These are phyloP conservation scores for Chunga burmeisteri DNA, from an alignment of 2,113 vertebrate species.

Conservation along the genomic window DNA sequence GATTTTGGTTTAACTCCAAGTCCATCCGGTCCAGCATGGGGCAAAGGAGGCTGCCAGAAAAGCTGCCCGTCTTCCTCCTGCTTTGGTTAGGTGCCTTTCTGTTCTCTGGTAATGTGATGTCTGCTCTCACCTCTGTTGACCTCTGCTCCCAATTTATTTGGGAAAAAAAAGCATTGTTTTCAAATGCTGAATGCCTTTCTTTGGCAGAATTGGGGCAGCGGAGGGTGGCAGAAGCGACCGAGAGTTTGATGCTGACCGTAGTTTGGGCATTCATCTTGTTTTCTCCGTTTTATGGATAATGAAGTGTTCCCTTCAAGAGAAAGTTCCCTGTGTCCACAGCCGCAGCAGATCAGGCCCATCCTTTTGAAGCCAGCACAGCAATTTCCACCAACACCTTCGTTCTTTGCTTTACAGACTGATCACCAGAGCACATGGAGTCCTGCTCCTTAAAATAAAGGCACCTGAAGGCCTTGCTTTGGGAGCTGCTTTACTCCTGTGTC, in stretches of 20 bases:
- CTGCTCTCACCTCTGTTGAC: neutral
- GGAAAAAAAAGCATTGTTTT: neutral
- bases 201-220: neutral
- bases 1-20: neutral
- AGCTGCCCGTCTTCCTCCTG: neutral
- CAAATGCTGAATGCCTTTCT: neutral
- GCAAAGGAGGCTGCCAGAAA: neutral
- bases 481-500: neutral
- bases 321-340: neutral
- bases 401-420: neutral
- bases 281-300: neutral
- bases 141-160: neutral
- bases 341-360: neutral
- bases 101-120: neutral
- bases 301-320: neutral
- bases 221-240: neutral
- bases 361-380: neutral
- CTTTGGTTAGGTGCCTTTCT: neutral
- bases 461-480: neutral
- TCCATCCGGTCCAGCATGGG: neutral
- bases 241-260: no score
- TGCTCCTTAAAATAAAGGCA: neutral
- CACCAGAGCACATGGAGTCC: neutral
- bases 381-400: rapidly evolving
- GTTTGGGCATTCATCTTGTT: neutral